Evolutionary conservation across 2,888 invertebrate species (phyloP), one percentile per base, ranked within the genome.

Genomic region (Cataglyphis albicans): DNA sequence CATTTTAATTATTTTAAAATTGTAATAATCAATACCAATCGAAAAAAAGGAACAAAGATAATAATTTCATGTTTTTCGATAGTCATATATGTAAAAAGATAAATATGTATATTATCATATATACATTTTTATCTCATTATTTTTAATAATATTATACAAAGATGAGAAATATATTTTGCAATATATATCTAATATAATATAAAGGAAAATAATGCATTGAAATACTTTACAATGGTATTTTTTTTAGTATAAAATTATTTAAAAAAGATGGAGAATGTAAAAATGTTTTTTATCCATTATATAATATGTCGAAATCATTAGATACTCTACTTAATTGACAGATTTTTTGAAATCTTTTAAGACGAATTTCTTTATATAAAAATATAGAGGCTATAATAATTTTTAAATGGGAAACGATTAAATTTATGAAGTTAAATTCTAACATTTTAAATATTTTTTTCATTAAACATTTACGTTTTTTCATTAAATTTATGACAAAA

Each of bases 291-390:
- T 52, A n/a, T 52, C 15, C 7, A n/a, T 52, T 52, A 52, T 52
- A 48, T 48, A 18, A n/a, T n/a, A 48, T 48, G 48, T 1, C 2
- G 1, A 48, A 48, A 52, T 18, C 18, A 48, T 15, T 7, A 52
- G 2, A 3, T n/a, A 7, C n/a, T n/a, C n/a, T 48, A 29, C 18
- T 5, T n/a, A 52, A 52, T n/a, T n/a, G 7, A 52, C 6, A 0
- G 7, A 52, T 52, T 52, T 7, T 52, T n/a, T 52, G n/a, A 52
- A 52, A 52, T n/a, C n/a, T 52, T 7, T 52, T 52, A 52, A 52
- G 52, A 52, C 52, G 52, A 52, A 52, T 52, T n/a, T 52, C 52
- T n/a, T 52, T n/a, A 52, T n/a, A 48, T 52, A n/a, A 52, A n/a
- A n/a, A n/a, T 52, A 52, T 52, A 52, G 52, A 52, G 52, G 52